Percentiles rank a stretch among this genome's conserved stretches.
Conservation (phyloP, 2,888 invertebrate species). For the Acrobasis consociella region DNA sequence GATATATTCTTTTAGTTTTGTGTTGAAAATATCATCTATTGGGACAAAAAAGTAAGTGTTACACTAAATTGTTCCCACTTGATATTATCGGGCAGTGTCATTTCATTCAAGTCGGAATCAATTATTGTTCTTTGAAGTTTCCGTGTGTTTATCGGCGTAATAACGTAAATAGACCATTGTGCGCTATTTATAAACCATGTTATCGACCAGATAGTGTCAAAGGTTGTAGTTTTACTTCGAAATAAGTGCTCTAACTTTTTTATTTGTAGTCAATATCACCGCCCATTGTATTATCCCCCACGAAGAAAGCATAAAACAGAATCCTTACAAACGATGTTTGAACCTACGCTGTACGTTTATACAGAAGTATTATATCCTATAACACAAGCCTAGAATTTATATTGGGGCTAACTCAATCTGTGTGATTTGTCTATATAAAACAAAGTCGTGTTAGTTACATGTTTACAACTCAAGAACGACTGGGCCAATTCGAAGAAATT, state of each 20-base stretch:
- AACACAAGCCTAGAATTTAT: no score
- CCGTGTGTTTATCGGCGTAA: slow-evolving; percentile 12
- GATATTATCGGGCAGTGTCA: slow-evolving; percentile 8
- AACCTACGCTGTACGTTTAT: no score
- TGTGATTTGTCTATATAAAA: no score
- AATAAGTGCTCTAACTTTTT: background rate
- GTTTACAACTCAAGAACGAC: no score
- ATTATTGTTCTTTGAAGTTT: background rate
- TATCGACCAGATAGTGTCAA: slow-evolving; percentile 17
- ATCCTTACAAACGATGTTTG: no score
- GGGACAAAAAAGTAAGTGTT: slow-evolving; percentile 14
- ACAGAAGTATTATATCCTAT: no score
- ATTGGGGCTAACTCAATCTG: no score
- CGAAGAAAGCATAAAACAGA: background rate
- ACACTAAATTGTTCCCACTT: background rate
- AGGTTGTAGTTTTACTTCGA: background rate
- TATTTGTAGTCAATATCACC: background rate
- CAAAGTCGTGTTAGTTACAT: no score
- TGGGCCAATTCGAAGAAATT: no score
- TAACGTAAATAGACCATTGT: slow-evolving; percentile 19
- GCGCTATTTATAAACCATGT: slow-evolving; percentile 18
- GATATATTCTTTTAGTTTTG: background rate
- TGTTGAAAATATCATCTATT: background rate
- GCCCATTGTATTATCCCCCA: background rate
- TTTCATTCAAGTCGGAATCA: background rate